Evolutionary conservation across 2,113 vertebrate species (phyloP), one percentile per base, ranked within the genome.

Genomic region (Phalacrocorax aristotelis): DNA sequence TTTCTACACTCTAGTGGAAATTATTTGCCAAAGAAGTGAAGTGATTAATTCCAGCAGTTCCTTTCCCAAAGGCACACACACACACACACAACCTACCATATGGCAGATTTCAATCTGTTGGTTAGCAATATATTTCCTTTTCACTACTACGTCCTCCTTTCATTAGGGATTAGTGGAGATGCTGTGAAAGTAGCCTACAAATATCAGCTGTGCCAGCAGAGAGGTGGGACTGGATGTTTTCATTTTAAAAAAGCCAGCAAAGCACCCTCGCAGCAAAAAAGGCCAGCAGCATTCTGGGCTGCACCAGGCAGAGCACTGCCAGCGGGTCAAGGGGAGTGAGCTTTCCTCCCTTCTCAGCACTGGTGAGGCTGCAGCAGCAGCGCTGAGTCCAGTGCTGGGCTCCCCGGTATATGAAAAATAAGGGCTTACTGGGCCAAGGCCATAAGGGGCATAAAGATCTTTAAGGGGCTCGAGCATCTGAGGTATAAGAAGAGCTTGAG

Each of bases 21-120:
- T 96, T 64, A 79, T 79, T 64, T 91, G 70, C 65, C 6, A 0
- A 90, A 78, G 75, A 83, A 84, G 58, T 36, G 65, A 76, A 92
- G 55, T 44, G 81, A 96, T 95, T 89, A 87, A 96, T 82, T 87
- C 81, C 91, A 97, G 91, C 91, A 94, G 87, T 26, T 87, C 48
- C 49, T 21, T 74, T 96, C 91, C 93, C 91, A 92, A 64, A 66
- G 51, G 87, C 13, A 23, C 68, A 32, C 34, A 40, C 68, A 49
- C 38, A 38, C 57, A 78, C 49, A 82, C 64, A 68, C 49, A 27
- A 51, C 15, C 58, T 22, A 15, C 52, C 89, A 87, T 60, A 57
- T 49, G 52, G 77, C 7, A 72, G 55, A 84, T 93, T 62, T 68
- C 57, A 61, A 21, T 52, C 87, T 71, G 77, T 64, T 68, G 78